phyloP scores from a whole-genome alignment of 2,113 vertebrate genomes.

The Lepus americanus region DNA sequence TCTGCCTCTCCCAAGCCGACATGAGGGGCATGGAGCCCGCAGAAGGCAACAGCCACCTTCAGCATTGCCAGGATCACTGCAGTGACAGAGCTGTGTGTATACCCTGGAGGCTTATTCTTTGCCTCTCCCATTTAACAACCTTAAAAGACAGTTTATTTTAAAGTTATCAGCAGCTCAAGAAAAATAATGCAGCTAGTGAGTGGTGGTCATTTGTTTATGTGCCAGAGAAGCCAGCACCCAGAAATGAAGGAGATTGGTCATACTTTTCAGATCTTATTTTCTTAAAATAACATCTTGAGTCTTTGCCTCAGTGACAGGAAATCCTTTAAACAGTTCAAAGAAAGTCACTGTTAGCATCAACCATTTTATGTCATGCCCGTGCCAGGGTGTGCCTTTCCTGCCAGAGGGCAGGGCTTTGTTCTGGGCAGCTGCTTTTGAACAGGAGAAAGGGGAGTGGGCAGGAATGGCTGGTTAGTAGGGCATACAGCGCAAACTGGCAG shows the following conservation, averaged over 20 bases:
- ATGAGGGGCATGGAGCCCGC: neutral
- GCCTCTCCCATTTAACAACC: neutral
- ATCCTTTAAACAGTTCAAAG: neutral
- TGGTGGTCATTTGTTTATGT: neutral
- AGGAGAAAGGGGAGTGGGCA: fast-evolving
- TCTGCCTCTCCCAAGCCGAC: neutral
- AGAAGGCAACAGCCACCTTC: neutral
- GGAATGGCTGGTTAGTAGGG: neutral
- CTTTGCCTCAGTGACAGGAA: neutral
- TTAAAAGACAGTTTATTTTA: neutral
- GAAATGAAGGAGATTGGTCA: neutral
- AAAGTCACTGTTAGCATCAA: neutral
- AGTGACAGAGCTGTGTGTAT: fast-evolving
- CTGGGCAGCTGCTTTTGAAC: neutral
- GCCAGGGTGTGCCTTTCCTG: neutral
- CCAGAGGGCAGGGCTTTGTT: neutral
- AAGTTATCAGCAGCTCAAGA: constrained; percentile 26
- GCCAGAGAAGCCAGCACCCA: constrained; percentile 1
- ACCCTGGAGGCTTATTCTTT: fast-evolving
- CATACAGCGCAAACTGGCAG: neutral
- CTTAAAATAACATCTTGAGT: neutral
- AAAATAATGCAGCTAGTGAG: constrained; percentile 1
- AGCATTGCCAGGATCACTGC: neutral
- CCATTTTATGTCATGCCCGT: neutral
- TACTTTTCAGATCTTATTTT: constrained; percentile 52